Percentiles rank a stretch among this genome's conserved stretches.
These are phyloP conservation scores for Tyria jacobaeae DNA, from an alignment of 2,888 invertebrate genomes.

Conservation along the genomic window DNA sequence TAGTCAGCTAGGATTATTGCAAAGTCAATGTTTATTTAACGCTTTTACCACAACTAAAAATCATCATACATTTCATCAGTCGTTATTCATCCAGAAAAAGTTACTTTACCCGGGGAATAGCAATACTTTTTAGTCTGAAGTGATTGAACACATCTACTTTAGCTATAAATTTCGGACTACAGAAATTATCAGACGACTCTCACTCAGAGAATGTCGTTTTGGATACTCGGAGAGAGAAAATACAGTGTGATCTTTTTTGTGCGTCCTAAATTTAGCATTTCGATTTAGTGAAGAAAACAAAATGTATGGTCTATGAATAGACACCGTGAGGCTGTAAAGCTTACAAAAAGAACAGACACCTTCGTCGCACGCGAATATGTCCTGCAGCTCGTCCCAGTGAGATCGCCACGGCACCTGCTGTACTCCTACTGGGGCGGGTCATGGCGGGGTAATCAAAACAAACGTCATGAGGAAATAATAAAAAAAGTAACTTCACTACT, in stretches of 20 bases:
- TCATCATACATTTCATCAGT: background rate
- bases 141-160: too few species aligned
- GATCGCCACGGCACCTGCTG: conserved; percentile 51
- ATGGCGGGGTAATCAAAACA: conserved; percentile 13
- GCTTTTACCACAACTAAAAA: background rate
- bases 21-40: background rate
- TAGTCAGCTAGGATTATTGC: background rate
- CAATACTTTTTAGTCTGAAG: too few species aligned
- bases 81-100: background rate
- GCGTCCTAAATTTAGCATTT: background rate
- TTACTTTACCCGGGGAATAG: background rate
- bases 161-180: too few species aligned
- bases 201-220: too few species aligned
- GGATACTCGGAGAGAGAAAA: too few species aligned
- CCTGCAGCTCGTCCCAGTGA: conserved; percentile 73
- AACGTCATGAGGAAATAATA: conserved; percentile 17
- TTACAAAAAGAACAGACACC: conserved; percentile 27
- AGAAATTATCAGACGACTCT: too few species aligned
- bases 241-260: background rate
- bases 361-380: conserved; percentile 70
- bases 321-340: conserved; percentile 1
- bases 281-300: background rate
- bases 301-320: background rate
- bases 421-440: background rate
- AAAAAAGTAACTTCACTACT: background rate